Base-by-base conservation (phyloP, 2,797 vertebrate species). In the Poecilia wingei region DNA sequence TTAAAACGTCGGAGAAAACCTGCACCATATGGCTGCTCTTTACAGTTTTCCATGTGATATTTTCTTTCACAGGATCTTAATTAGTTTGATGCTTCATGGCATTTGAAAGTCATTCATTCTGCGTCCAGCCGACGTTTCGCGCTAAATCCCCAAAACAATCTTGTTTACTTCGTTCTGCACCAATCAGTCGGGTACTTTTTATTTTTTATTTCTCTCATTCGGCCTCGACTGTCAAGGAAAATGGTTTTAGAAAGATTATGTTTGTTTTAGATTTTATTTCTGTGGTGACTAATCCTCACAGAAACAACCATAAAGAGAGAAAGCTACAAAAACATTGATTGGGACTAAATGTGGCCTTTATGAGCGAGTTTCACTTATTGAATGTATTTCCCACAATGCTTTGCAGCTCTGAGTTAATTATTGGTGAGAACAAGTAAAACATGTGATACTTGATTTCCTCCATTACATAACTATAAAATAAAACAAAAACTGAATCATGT, bases 351-450 rank as follows among this genome's bases (percentile, higher is more conserved):
- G 79, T 59, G 43, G 75, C 61, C 81, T 85, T 81, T 81, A 80
- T 82, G 86, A 89, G 86, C 75, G 84, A 85, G 85, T 91, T 89
- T 83, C 85, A 91, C 86, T 92, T 91, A 91, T 75, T 77, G 79
- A 82, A 89, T 78, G 80, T 85, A 87, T 89, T 81, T 73, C 75
- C 64, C 72, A 76, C 80, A 84, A 83, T 88, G 83, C 79, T 79
- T 77, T 53, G 53, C 59, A 74, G 72, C 70, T 59, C 71, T 72
- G 74, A 91, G 81, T 87, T 91, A 85, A 91, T 93, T 91, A 93
- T 91, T 83, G 81, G 84, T 80, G 88, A 89, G 89, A 94, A 81
- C 87, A 92, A 43, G 39, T 69, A 77, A 77, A 89, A 79, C 22
- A 45, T 2, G 43, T 80, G 49, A 25, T 25, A 4, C 31, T 31